Percentiles rank a stretch among this genome's conserved stretches.
These are phyloP conservation scores for Ailurus styani DNA, from an alignment of 2,113 vertebrate genomes.

Conservation along the genomic window DNA sequence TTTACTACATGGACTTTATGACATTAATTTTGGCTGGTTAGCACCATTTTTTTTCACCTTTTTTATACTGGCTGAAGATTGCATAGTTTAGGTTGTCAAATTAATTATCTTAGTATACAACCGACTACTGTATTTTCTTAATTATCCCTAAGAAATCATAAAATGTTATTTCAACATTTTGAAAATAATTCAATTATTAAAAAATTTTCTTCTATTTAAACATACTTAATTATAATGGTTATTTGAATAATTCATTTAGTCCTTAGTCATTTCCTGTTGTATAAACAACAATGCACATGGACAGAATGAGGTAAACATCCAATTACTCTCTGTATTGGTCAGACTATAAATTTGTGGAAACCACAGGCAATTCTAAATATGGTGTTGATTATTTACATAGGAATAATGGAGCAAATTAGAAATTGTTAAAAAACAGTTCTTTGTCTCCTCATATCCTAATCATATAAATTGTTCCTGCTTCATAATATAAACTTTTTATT, in stretches of 20 bases:
- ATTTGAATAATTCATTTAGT: constrained; percentile 38
- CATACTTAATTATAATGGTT: background rate
- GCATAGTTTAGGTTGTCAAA: background rate
- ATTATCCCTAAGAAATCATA: background rate
- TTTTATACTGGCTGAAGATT: background rate
- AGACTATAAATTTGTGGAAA: background rate
- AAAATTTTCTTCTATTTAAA: background rate
- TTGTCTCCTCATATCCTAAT: background rate
- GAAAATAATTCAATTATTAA: background rate
- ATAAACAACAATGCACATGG: background rate
- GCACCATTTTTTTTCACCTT: background rate
- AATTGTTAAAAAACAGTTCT: background rate
- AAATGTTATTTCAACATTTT: background rate
- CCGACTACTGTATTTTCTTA: background rate
- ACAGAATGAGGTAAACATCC: background rate
- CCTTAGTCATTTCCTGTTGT: background rate
- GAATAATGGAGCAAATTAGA: background rate
- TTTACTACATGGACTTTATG: background rate
- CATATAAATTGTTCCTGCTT: background rate
- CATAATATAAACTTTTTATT: background rate
- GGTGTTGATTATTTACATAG: background rate
- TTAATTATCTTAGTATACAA: background rate
- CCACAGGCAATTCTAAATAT: background rate
- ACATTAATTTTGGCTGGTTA: background rate
- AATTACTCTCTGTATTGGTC: background rate